Conservation (phyloP, 2,888 invertebrate species). For the Melangyna quadrimaculata region DNA sequence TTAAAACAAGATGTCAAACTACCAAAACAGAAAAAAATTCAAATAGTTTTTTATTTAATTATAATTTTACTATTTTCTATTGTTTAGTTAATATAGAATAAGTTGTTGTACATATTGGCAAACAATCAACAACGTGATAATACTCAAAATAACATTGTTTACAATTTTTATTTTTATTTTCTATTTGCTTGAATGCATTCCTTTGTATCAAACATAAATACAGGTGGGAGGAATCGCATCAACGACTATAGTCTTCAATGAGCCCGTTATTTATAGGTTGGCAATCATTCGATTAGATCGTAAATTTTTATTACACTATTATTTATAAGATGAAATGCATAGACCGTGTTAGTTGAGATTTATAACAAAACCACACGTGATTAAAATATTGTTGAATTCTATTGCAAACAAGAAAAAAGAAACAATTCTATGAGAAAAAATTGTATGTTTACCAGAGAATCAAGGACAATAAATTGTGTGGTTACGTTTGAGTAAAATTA, state of each 20-base stretch:
- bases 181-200: neutral
- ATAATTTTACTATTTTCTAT: neutral
- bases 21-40: neutral
- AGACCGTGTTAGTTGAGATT: neutral
- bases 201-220: neutral
- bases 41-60: neutral
- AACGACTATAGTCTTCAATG: neutral
- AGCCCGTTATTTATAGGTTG: slow-evolving; percentile 14
- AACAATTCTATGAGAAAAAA: too few species aligned
- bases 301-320: slow-evolving; percentile 8
- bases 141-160: slow-evolving; percentile 1
- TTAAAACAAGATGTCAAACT: neutral
- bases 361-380: slow-evolving; percentile 10
- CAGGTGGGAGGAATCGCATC: slow-evolving; percentile 8
- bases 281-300: slow-evolving; percentile 11
- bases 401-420: neutral
- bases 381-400: neutral
- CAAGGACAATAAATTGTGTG: neutral
- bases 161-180: neutral
- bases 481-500: too few species aligned
- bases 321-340: neutral
- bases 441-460: neutral
- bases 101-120: neutral
- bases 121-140: slow-evolving; percentile 24
- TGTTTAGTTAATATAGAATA: neutral